Evolutionary conservation across 1,140 invertebrate species (phyloP), one percentile per base, ranked within the genome.

Genomic region (Mylabris phalerata): DNA sequence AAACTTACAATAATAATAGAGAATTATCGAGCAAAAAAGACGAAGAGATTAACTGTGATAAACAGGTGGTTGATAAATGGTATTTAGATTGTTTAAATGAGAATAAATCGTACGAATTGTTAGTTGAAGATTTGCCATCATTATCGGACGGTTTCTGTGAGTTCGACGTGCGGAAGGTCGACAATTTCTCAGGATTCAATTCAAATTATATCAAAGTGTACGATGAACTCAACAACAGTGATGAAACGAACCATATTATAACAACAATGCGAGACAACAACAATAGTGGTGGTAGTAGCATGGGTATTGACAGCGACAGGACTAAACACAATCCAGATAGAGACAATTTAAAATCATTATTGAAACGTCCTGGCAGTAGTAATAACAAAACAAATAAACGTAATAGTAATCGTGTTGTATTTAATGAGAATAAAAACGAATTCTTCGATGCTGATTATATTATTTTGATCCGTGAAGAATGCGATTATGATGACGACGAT

Each of bases 401-500:
- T 49, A 58, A 54, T 9, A 64, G 63, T 40, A 70, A 71, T 47
- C 81, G 89, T n/a, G 89, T 92, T 0, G 83, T 89, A 9, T 91
- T 92, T 64, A 87, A 91, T 70, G 89, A 92, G 75, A 88, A 85
- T 60, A 80, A 86, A 19, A 92, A 92, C 75, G 88, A 90, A 73
- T 91, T 90, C 74, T 91, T 91, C 71, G 89, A 91, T 55, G 88
- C 89, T 2, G 89, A 92, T 75, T 92, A 92, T 67, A 90, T 92
- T 60, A 91, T 92, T 65, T 75, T 91, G 24, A 89, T 91, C 47
- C 83, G 89, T 41, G 88, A 91, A 67, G 89, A 92, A 68, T 89
- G 87, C 62, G 86, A 87, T 56, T 86, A 86, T 65, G 86, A 87
- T 44, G 87, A 89, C 67, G 86, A 89, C 65, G 81, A 83, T 57